Evolutionary conservation across 2,888 invertebrate genomes (phyloP), one percentile per base, ranked within the genome.

Genomic region (Tanytarsus gracilentus): DNA sequence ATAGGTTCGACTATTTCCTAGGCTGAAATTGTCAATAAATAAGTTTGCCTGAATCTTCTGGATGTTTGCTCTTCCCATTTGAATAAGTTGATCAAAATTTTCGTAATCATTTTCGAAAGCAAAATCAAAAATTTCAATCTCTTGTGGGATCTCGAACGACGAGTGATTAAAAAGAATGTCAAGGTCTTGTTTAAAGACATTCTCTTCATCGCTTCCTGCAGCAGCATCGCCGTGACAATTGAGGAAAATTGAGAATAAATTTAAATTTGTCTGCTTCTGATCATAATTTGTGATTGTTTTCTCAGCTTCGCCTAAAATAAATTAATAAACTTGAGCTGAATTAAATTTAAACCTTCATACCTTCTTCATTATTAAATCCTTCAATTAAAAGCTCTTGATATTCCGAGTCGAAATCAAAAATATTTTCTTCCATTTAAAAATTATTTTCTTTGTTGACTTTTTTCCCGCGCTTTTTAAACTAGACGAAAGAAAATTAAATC

Each of bases 61-160:
- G 14, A 58, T 30, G 16, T 58, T 48, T 23, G 26, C 16, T 23
- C 58, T 58, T 14, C 21, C 44, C 27, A 58, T 48, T 44, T 26
- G 33, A 14, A 44, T 56, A 9, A 56, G 18, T 4, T 27, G 14
- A 14, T 56, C 40, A 21, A 40, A 23, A 26, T 55, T 49, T 8
- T n/a, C 14, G 18, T 23, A 44, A 11, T 44, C 9, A 8, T 16
- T 18, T 23, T 44, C 44, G 7, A 44, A 9, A 18, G 18, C 18
- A 44, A 44, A 21, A 18, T 44, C 21, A 44, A 44, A 44, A 4
- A 44, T 18, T 18, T 44, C 44, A 23, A 44, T 18, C 23, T 44
- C 23, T 11, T 4, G 9, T 9, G 23, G 23, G 11, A 44, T 4
- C 1, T 44, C 9, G 4, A 21, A 8, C 4, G 16, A 1, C 23